These are phyloP conservation scores for Temnothorax curvispinosus DNA, from an alignment of 1,140 invertebrate genomes.

Conservation along the genomic window DNA sequence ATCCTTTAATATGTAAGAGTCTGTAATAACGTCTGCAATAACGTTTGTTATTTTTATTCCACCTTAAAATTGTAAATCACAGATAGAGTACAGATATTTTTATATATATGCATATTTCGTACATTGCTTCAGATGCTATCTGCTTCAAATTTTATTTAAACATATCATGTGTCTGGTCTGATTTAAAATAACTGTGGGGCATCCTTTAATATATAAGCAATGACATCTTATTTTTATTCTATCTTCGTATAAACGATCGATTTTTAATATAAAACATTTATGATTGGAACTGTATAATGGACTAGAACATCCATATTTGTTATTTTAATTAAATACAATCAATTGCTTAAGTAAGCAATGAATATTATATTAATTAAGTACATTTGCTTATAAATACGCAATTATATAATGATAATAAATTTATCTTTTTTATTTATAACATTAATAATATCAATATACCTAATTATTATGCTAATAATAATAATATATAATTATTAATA, in stretches of 20 bases:
- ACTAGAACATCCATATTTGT: background rate
- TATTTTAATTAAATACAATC: background rate
- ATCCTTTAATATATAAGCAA: background rate
- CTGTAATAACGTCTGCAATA: too few species aligned
- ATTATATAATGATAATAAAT: background rate
- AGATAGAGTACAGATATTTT: too few species aligned
- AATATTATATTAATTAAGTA: background rate
- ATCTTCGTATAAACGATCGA: background rate
- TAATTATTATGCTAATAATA: background rate
- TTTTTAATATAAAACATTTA: too few species aligned
- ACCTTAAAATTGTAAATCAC: too few species aligned
- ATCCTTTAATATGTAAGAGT: too few species aligned
- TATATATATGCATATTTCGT: too few species aligned
- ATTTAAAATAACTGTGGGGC: background rate
- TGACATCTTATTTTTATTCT: background rate
- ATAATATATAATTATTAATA: background rate
- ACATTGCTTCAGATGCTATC: too few species aligned
- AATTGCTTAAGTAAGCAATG: background rate
- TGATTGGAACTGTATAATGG: too few species aligned
- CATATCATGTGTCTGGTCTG: background rate
- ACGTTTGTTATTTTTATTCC: too few species aligned
- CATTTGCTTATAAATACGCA: background rate
- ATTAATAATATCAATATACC: background rate
- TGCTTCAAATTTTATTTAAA: background rate
- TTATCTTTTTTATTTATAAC: background rate